Conservation (phyloP, 1,140 invertebrate genomes). For the Mercenaria mercenaria region DNA sequence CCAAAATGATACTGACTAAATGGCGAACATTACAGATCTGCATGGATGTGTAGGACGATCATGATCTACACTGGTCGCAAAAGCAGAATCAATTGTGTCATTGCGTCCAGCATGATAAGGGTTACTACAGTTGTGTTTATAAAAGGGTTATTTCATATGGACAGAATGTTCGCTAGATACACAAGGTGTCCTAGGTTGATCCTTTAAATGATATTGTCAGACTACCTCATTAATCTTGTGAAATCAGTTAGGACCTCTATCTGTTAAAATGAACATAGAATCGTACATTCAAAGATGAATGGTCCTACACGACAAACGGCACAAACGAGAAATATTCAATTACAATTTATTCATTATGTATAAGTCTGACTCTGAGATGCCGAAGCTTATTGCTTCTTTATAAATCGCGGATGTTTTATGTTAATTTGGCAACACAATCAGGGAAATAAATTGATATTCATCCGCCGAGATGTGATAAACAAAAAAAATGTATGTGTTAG, state of each 20-base stretch:
- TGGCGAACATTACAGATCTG: no score
- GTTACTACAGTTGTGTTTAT: no score
- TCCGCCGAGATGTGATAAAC: not conserved
- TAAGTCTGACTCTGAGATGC: not conserved
- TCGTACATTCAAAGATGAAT: not conserved
- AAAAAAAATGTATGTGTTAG: not conserved
- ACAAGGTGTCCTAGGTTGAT: not conserved
- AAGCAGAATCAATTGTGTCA: no score
- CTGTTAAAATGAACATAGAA: not conserved
- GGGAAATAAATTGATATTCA: conserved; percentile 32
- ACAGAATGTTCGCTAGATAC: no score
- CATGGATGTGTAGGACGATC: no score
- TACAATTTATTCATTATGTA: conserved; percentile 31
- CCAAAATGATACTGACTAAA: no score
- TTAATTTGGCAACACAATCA: conserved; percentile 29
- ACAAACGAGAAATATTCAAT: not conserved
- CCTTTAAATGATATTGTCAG: not conserved
- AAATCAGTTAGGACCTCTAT: not conserved
- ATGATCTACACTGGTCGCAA: no score
- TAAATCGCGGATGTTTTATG: conserved; percentile 35
- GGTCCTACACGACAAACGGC: not conserved
- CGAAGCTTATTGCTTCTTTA: conserved; percentile 10
- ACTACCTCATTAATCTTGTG: not conserved
- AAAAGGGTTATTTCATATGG: no score
- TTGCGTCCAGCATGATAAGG: no score